phyloP scores from a whole-genome alignment of 1,140 invertebrate genomes.

The Leptinotarsa lineolata region DNA sequence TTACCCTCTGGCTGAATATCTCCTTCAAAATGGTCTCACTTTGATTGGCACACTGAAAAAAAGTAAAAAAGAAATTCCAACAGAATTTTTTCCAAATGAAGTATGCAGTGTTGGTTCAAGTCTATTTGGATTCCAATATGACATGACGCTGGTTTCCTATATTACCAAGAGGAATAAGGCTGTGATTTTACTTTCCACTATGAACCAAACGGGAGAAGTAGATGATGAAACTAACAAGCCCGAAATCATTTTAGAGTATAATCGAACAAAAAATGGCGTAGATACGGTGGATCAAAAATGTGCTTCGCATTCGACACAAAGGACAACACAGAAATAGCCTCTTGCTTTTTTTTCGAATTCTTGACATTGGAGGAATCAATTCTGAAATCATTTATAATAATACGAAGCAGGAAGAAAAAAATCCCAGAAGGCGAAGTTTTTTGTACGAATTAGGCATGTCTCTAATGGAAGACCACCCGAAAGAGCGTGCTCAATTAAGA shows the following conservation, averaged over 20 bases:
- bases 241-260: constrained; percentile 55
- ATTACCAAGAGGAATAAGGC: constrained; percentile 48
- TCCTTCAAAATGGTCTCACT: neutral
- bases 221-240: constrained; percentile 49
- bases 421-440: constrained; percentile 54
- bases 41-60: constrained; percentile 39
- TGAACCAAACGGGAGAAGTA: constrained; percentile 42
- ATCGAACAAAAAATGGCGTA: constrained; percentile 53
- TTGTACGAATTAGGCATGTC: constrained; percentile 55
- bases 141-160: constrained; percentile 45
- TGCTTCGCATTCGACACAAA: constrained; percentile 47
- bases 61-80: constrained; percentile 51
- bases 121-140: constrained; percentile 47
- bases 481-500: constrained; percentile 25
- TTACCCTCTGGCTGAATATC: neutral
- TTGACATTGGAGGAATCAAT: constrained; percentile 61
- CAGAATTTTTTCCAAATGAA: constrained; percentile 47
- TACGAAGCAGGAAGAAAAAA: constrained; percentile 34
- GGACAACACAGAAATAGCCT: constrained; percentile 60
- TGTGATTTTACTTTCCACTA: constrained; percentile 49
- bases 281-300: constrained; percentile 51
- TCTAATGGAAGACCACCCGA: constrained; percentile 51
- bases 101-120: constrained; percentile 31
- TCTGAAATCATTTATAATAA: constrained; percentile 55
- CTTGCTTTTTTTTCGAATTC: constrained; percentile 59